Base-by-base conservation (phyloP, 2,888 invertebrate species). In the Oscheius myriophilus region DNA sequence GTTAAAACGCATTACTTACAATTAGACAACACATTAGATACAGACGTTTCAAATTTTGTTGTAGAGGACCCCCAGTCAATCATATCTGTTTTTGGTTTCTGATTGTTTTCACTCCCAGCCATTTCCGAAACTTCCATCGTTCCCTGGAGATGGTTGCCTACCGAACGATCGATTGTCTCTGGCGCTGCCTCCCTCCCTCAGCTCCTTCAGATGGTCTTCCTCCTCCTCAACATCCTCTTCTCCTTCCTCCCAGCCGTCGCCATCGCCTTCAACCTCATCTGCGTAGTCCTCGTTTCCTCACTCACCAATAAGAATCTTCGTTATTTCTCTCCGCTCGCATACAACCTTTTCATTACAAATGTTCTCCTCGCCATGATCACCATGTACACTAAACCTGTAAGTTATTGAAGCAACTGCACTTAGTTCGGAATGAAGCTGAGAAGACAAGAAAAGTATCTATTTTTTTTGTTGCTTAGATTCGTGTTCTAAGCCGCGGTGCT, bases 291-390 rank as follows among this genome's bases (percentile, higher is more conserved):
- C 1, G 33, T 54, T 14, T 26, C 33, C 26, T 11, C 12, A n/a
- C 33, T 54, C 4, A 54, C 54, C 26, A 16, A 12, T 26, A 21
- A 6, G 2, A 54, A 54, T 16, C 33, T 54, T 25, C 14, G 54
- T n/a, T 54, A 54, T 26, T 54, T 54, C 18, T 25, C 18, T 6
- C 26, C 54, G 4, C 25, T 25, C 2, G 54, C 33, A 23, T n/a
- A 33, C 26, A 54, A 25, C 18, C 54, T 54, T 9, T 33, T 54
- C n/a, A 39, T 39, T n/a, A 26, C 54, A 21, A 54, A 26, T 11
- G 54, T 33, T 1, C 6, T 26, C 26, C 11, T 54, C 54, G 6
- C n/a, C 26, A 26, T 33, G 14, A n/a, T n/a, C 18, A 54, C 33
- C 33, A 54, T 54, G n/a, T 25, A 33, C 26, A 14, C 33, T 1